Conservation (phyloP, 2,888 invertebrate genomes). For the Meteorus colon region DNA sequence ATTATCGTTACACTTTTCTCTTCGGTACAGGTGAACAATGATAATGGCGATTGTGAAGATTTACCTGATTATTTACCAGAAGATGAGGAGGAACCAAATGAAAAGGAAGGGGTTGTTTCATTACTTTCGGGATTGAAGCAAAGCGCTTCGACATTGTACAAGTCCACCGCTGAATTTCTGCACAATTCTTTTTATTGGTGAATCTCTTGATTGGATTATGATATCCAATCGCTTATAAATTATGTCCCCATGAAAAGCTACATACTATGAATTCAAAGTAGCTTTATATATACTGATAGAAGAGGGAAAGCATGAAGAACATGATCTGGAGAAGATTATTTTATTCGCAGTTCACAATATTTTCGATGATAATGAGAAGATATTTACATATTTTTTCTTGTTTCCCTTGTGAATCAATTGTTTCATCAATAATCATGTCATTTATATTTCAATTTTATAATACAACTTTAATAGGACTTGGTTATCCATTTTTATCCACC, state of each 20-base stretch:
- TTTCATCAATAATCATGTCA: neutral
- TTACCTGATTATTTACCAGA: constrained; percentile 71
- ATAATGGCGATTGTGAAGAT: constrained; percentile 63
- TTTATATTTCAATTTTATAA: neutral
- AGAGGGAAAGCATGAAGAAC: neutral
- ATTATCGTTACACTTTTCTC: neutral
- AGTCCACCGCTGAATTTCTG: constrained; percentile 70
- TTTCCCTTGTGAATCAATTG: neutral
- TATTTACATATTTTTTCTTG: neutral
- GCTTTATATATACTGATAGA: neutral
- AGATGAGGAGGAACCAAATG: constrained; percentile 67
- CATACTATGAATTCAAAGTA: constrained; percentile 37
- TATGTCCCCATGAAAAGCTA: neutral
- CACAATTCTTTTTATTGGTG: constrained; percentile 72
- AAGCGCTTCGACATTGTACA: constrained; percentile 70
- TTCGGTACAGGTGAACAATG: constrained; percentile 59
- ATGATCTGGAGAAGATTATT: neutral
- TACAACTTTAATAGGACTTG: neutral
- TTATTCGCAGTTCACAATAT: neutral
- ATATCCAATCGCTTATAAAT: neutral
- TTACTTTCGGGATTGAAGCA: constrained; percentile 69
- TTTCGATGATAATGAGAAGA: neutral
- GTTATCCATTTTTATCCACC: neutral
- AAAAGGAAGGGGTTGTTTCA: constrained; percentile 71
- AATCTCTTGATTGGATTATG: constrained; percentile 48